Conservation (phyloP, 2,888 invertebrate genomes). For the Hyalella azteca region DNA sequence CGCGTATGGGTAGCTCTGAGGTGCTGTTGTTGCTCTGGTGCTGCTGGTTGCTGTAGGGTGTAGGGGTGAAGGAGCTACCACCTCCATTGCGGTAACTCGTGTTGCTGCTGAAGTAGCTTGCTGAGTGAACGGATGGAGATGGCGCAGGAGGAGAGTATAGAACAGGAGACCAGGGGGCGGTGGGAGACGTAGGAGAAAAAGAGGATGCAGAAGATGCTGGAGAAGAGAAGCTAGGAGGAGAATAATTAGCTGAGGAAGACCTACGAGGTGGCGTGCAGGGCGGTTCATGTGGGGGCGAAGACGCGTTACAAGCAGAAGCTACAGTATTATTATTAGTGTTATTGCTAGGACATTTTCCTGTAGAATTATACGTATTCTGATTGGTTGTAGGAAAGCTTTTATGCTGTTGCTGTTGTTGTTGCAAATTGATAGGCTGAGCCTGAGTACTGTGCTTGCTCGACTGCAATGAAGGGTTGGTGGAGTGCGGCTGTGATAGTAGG, state of each 20-base stretch:
- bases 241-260: conserved; percentile 38
- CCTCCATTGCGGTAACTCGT: too few species aligned
- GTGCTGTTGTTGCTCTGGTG: conserved; percentile 61
- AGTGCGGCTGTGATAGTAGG: conserved; percentile 19
- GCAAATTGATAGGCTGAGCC: conserved; percentile 21
- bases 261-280: conserved; percentile 38
- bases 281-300: conserved; percentile 38
- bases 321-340: neutral
- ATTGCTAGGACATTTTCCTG: conserved; percentile 25
- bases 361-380: conserved; percentile 11
- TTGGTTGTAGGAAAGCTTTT: conserved; percentile 10
- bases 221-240: conserved; percentile 36
- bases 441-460: neutral
- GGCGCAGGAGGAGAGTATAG: conserved; percentile 56
- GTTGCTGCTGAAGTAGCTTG: conserved; percentile 35
- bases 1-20: conserved; percentile 60
- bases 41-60: neutral
- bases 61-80: too few species aligned
- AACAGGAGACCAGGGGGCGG: conserved; percentile 59
- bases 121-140: conserved; percentile 54
- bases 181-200: conserved; percentile 57
- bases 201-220: conserved; percentile 32
- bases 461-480: conserved; percentile 35
- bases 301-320: conserved; percentile 38
- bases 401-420: conserved; percentile 24